These are phyloP conservation scores for Capreolus pygargus DNA, from an alignment of 2,113 vertebrate genomes.

Conservation along the genomic window DNA sequence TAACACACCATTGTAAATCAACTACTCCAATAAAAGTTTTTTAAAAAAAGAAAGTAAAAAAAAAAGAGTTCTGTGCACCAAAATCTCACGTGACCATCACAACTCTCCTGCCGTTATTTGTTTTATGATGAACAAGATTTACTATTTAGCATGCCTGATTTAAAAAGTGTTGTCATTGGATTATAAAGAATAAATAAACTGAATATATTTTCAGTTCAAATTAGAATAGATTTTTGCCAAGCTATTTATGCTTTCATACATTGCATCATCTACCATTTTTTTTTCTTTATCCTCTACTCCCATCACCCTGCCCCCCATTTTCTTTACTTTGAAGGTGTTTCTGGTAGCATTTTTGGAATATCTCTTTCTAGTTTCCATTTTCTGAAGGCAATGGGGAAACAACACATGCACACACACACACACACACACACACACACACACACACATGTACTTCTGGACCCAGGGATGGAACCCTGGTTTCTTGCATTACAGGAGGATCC, in stretches of 20 bases:
- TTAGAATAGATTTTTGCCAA: neutral
- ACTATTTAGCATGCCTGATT: neutral
- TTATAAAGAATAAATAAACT: neutral
- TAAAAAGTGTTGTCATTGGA: neutral
- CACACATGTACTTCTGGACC: neutral
- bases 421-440: neutral
- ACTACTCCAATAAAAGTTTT: neutral
- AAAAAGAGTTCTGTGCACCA: neutral
- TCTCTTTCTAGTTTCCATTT: neutral
- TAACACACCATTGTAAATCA: neutral
- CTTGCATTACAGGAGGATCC: neutral
- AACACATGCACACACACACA: neutral
- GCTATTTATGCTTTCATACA: neutral
- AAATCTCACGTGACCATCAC: neutral
- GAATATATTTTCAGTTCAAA: constrained; percentile 24
- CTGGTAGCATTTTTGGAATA: neutral
- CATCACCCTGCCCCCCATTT: neutral
- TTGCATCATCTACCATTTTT: neutral
- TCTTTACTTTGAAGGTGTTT: neutral
- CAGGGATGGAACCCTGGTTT: neutral
- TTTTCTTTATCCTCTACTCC: neutral
- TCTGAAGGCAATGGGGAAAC: neutral
- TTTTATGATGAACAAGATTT: neutral
- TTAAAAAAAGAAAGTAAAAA: neutral
- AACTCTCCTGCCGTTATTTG: neutral